These are phyloP conservation scores for Catostylus mosaicus DNA, from an alignment of 30 jellyfish, hydroid and myxozoan genomes.

Conservation along the genomic window DNA sequence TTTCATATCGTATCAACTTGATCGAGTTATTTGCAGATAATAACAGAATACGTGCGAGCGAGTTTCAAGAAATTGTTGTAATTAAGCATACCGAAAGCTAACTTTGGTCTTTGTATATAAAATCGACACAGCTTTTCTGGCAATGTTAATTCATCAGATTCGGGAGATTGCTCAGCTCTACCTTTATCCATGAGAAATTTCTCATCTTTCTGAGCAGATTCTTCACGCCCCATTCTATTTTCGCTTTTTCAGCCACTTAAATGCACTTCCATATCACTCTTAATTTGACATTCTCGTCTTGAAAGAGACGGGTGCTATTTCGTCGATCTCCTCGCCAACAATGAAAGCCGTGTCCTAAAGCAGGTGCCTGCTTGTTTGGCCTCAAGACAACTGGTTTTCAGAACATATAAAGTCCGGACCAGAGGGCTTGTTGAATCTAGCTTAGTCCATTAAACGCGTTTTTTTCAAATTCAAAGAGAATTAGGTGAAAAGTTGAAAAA, in stretches of 20 bases:
- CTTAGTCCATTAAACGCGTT: too few species aligned
- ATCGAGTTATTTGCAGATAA: too few species aligned
- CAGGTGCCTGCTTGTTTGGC: constrained; percentile 22
- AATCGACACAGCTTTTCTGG: constrained; percentile 79
- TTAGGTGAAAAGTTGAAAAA: too few species aligned
- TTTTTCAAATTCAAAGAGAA: too few species aligned
- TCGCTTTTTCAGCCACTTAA: constrained; percentile 3
- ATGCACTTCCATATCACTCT: constrained; percentile 7
- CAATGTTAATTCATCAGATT: constrained; percentile 34
- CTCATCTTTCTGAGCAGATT: constrained; percentile 22
- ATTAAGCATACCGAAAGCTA: constrained; percentile 78
- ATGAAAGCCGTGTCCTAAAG: constrained; percentile 43
- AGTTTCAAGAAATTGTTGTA: neutral
- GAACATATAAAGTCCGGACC: constrained; percentile 7
- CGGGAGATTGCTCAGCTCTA: constrained; percentile 3
- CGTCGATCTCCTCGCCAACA: constrained; percentile 24
- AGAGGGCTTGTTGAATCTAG: neutral
- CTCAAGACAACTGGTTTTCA: neutral
- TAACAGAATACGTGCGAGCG: too few species aligned
- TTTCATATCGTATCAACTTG: too few species aligned
- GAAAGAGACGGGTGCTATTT: constrained; percentile 16
- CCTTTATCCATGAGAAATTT: constrained; percentile 29
- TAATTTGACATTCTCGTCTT: neutral
- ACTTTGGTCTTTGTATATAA: constrained; percentile 81
- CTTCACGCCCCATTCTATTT: constrained; percentile 2